These are phyloP conservation scores for Tadarida brasiliensis DNA, from an alignment of 2,797 vertebrate genomes.

Conservation along the genomic window DNA sequence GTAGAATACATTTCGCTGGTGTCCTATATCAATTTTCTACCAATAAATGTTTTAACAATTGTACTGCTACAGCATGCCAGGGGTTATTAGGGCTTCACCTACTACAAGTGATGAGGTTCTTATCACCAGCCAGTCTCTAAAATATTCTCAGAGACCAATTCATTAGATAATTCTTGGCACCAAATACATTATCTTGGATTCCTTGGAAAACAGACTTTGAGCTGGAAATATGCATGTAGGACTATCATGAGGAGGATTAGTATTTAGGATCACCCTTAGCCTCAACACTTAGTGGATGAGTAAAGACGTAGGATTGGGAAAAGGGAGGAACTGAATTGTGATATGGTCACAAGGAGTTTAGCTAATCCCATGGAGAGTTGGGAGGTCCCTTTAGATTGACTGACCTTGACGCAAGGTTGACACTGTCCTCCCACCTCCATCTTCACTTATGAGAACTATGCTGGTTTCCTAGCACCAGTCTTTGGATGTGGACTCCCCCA, in stretches of 20 bases:
- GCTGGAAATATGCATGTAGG: background rate
- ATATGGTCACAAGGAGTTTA: fast-evolving
- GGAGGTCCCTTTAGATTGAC: background rate
- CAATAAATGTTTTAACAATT: background rate
- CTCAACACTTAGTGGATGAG: background rate
- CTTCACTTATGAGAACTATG: background rate
- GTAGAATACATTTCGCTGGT: background rate
- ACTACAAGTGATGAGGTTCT: background rate
- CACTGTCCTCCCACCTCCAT: background rate
- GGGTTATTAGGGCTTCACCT: background rate
- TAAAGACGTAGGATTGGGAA: background rate
- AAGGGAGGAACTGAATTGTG: background rate
- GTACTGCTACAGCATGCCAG: background rate
- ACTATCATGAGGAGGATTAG: background rate
- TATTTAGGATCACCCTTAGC: background rate
- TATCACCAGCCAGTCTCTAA: background rate
- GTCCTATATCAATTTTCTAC: background rate
- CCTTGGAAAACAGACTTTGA: background rate
- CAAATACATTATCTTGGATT: background rate
- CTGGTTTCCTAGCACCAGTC: background rate
- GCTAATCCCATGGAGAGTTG: background rate
- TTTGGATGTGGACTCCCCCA: background rate
- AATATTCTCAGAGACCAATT: background rate
- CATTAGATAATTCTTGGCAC: background rate
- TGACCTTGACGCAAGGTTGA: background rate